Conservation (phyloP, 1,140 invertebrate species). For the Drosophila equinoxialis region DNA sequence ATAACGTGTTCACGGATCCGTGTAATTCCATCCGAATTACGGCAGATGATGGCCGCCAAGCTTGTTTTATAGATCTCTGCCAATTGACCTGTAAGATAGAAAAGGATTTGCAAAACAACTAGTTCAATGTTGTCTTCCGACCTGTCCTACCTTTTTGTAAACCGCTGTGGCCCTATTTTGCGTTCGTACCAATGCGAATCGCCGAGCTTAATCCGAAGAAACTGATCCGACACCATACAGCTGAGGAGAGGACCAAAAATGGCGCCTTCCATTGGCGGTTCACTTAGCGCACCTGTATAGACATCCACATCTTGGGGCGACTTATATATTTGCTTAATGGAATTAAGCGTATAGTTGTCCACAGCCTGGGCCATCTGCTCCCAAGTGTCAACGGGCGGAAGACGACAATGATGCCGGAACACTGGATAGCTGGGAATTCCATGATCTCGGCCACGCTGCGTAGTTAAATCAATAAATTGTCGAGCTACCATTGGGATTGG, state of each 20-base stretch:
- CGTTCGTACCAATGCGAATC: conserved; percentile 95
- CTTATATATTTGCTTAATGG: conserved; percentile 87
- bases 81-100: conserved; percentile 88
- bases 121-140: too few relatives aligned
- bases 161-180: conserved; percentile 86
- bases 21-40: conserved; percentile 90
- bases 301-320: conserved; percentile 93
- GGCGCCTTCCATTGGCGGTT: conserved; percentile 87
- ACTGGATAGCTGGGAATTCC: conserved; percentile 91
- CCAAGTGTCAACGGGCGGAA: conserved; percentile 88
- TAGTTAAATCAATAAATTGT: neutral
- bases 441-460: conserved; percentile 93
- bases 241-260: conserved; percentile 92
- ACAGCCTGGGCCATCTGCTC: conserved; percentile 88
- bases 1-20: conserved; percentile 91
- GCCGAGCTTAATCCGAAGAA: conserved; percentile 89
- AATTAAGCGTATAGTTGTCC: conserved; percentile 85
- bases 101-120: neutral
- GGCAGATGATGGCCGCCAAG: conserved; percentile 94
- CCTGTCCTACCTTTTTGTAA: conserved; percentile 86
- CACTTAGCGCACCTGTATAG: conserved; percentile 93
- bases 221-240: conserved; percentile 94
- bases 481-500: neutral
- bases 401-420: conserved; percentile 90
- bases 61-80: conserved; percentile 92